Evolutionary conservation across 2,797 vertebrate species (phyloP), one percentile per base, ranked within the genome.

Genomic region (Sitta carolinensis): DNA sequence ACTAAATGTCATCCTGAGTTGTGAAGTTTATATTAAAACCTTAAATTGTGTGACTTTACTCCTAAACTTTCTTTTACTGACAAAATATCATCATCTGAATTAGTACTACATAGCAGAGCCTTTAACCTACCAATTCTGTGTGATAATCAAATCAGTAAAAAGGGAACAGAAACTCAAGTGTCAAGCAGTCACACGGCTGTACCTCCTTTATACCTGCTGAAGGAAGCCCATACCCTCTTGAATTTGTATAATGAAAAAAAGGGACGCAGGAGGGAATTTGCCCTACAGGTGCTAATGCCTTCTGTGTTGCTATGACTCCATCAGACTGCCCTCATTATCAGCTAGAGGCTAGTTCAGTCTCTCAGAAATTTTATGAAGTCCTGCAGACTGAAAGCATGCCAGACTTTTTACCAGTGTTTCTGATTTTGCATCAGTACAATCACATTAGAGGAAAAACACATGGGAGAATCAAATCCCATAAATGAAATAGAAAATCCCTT

Each of bases 401-500:
- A 68, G 75, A 2, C 34, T 63, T 90, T 93, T 72, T 84, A 58
- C 63, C 50, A 76, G 47, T 34, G 77, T 82, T 95, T 95, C 83
- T 91, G 89, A 87, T 84, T 79, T 96, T 94, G 47, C 64, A 84
- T 95, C 77, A 79, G 40, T 59, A 92, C 58, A 90, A 94, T 74
- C 45, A 84, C 50, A 67, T 94, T 92, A 86, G 77, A 50, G 79
- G 74, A 62, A 93, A 94, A 97, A 95, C 93, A 96, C 58, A 79
- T 75, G 82, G 70, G 84, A 74, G 69, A 95, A 67, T 90, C 76
- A 95, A 89, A 96, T 74, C 68, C 66, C 61, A 87, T 72, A 84
- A 96, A 95, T 87, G 66, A 93, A 95, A 96, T 9, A 76, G 81
- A 95, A 97, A 95, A 97, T 94, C 92, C 82, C 92, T 95, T 92